Evolutionary conservation across 2,888 invertebrate species (phyloP), one percentile per base, ranked within the genome.

Genomic region (Cerastoderma edule): DNA sequence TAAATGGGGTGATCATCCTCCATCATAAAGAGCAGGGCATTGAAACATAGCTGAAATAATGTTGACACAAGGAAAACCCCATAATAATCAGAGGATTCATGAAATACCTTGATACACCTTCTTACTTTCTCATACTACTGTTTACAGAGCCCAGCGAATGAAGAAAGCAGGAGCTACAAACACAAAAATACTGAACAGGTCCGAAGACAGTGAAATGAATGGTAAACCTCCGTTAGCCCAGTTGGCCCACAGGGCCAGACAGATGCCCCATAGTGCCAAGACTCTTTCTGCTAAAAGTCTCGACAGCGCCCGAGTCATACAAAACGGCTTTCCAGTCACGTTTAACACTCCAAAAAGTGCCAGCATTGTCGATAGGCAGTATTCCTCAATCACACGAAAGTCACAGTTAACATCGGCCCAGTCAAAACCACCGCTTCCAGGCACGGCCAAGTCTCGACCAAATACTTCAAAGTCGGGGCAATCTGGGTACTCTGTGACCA

Each of bases 111-210:
- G n/a, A n/a, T n/a, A n/a, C n/a, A n/a, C n/a, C n/a, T n/a, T n/a
- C n/a, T n/a, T n/a, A n/a, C n/a, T n/a, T n/a, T n/a, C n/a, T n/a
- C 16, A 13, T 44, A 16, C 44, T n/a, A n/a, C n/a, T 48, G n/a
- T 48, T 39, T 56, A 24, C 60, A 79, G 79, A 30, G 92, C 92
- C 4, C 89, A 92, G 79, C 81, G 92, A 30, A 92, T 91, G 91
- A 85, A 86, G 60, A 84, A 83, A 32, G 91, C 92, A 28, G 92
- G 92, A 10, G 91, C 92, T 27, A 79, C 89, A 35, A 91, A 92
- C 75, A 78, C 82, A 6, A 90, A 90, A 77, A 88, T 92, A 28
- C 89, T 82, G 24, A 75, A 84, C 54, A 88, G 87, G 32, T 74
- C 73, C 13, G 64, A 66, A 28, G 46, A 63, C 6, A 56, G 70